phyloP scores from a whole-genome alignment of 2,113 vertebrate genomes.

The Poeciliopsis occidentalis region DNA sequence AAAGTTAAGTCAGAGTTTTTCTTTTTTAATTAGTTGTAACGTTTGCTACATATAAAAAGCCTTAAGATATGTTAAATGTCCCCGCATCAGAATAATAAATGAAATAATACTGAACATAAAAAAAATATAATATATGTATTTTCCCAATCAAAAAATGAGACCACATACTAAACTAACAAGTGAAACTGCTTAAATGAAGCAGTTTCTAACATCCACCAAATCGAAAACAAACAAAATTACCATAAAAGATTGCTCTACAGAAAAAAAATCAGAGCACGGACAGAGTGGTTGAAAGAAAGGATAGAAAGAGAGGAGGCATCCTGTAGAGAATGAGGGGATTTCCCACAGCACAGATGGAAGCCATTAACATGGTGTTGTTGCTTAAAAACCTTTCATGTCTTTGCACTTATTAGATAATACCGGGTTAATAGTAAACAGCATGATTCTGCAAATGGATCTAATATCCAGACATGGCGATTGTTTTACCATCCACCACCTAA shows the following conservation, averaged over 20 bases:
- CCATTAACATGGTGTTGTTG: slow-evolving; percentile 76
- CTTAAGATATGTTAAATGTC: background rate
- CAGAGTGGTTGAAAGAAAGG: slow-evolving; percentile 54
- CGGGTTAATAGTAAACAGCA: slow-evolving; percentile 75
- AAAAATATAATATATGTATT: background rate
- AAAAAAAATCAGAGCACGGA: slow-evolving; percentile 68
- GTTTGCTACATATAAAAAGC: background rate
- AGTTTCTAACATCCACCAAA: slow-evolving; percentile 42
- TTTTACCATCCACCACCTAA: slow-evolving; percentile 62
- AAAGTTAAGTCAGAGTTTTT: background rate
- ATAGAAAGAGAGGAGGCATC: slow-evolving; percentile 68
- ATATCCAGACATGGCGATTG: slow-evolving; percentile 69
- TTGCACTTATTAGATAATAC: slow-evolving; percentile 79
- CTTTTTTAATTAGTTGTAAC: background rate
- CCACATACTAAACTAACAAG: background rate
- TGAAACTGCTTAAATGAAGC: slow-evolving; percentile 22
- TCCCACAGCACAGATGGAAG: slow-evolving; percentile 79
- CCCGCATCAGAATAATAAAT: background rate
- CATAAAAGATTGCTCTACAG: slow-evolving; percentile 61
- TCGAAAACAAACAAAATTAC: slow-evolving; percentile 47
- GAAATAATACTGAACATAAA: slow-evolving; percentile 1
- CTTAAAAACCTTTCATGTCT: slow-evolving; percentile 78
- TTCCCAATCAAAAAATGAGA: background rate
- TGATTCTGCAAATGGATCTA: slow-evolving; percentile 69
- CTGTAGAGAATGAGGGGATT: slow-evolving; percentile 75